Base-by-base conservation (phyloP, 53 echinoderm and acorn worm genomes). In the Hippasteria phrygiana region DNA sequence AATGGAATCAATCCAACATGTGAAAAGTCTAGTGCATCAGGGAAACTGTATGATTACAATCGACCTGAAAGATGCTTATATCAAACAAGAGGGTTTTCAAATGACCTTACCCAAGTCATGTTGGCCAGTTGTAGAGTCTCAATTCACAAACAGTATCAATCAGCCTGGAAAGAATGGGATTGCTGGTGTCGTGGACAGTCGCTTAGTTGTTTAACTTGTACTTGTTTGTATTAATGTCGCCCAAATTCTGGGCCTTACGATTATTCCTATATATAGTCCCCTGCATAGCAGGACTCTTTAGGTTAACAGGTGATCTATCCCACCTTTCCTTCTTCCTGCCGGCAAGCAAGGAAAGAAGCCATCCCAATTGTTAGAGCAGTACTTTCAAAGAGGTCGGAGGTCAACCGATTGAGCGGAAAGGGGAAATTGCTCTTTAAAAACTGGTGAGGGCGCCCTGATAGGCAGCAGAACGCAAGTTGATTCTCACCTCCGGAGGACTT, bases 121-220 rank as follows among this genome's bases (percentile, higher is more conserved):
- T 55, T 88, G 35, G 62, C 38, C 20, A 88, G 74, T 17, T 92
- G 89, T 64, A 66, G 92, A 18, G 35, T 33, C 9, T 74, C 83
- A 31, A 92, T 89, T 32, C 62, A 63, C 69, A 92, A 83, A 70
- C 92, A 92, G 43, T 89, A 89, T 38, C 54, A 89, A 69, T 84
- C 77, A 35, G 69, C 77, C 27, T 89, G 92, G 85, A 88, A 83
- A 43, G 39, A 40, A 40, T 89, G 89, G 89, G 63, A 34, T 77
- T 24, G 83, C 83, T 90, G 90, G 90, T 90, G 90, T 77, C 20
- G 50, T 83, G 55, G 40, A 76, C 73, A 37, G 55, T 33, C 74
- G 22, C 48, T 48, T 55, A 51, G 69, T 91, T n/a, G n/a, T n/a
- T n/a, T n/a, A n/a, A n/a, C n/a, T n/a, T n/a, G n/a, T n/a, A n/a